A percentile compares a stretch with the other conserved stretches of the same genome.
Conservation (phyloP, 2,888 invertebrate species). For the Hanleya hanleyi region DNA sequence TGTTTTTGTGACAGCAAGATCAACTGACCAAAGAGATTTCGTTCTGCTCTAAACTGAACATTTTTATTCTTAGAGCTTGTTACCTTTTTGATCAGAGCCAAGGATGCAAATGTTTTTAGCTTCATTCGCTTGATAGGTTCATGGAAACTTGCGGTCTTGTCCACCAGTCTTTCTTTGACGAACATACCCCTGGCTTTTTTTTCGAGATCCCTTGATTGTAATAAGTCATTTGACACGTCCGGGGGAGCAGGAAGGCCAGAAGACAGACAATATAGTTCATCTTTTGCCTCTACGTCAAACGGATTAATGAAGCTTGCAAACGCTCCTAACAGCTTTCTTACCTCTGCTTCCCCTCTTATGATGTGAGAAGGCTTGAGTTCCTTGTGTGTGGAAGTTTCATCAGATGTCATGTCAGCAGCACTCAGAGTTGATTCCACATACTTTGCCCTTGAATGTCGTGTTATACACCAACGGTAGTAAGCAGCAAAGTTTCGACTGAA, state of each 20-base stretch:
- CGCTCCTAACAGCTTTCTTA: no score
- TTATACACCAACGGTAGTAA: no score
- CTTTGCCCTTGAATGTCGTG: no score
- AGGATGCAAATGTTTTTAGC: no score
- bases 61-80: background rate
- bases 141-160: background rate
- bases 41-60: no score
- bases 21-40: background rate
- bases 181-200: background rate
- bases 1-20: background rate
- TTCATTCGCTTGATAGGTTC: background rate
- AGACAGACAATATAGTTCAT: background rate
- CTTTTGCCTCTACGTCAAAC: background rate
- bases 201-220: background rate
- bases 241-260: background rate
- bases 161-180: background rate
- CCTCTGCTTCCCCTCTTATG: no score
- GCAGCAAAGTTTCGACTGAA: no score
- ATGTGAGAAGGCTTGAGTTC: no score
- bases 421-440: no score
- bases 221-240: no score
- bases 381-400: no score
- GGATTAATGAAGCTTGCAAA: background rate
- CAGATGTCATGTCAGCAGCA: no score
- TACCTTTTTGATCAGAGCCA: background rate